Base-by-base conservation (phyloP, 2,113 vertebrate genomes). In the Pithys albifrons region DNA sequence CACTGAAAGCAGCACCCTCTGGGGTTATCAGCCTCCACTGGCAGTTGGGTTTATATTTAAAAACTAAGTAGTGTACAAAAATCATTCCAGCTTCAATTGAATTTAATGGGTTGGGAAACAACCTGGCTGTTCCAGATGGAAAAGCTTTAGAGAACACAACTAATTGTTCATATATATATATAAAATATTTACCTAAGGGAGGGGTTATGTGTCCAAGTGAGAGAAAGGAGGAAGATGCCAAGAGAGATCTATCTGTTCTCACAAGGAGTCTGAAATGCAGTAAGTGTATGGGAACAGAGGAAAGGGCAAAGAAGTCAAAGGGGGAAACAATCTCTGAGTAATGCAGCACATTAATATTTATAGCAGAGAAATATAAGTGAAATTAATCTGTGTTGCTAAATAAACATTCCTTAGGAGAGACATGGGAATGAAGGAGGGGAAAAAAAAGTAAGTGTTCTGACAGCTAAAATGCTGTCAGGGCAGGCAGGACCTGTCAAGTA, bases 401-500 rank as follows among this genome's bases (percentile, higher is more conserved):
- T 67, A 95, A 91, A 88, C 51, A 51, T 39, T 91, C 35, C 35
- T 90, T 65, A 80, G 43, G 46, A 92, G 52, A 93, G 67, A 59
- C 65, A 71, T 9, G 33, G 59, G 71, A 92, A 92, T 52, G 58
- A 92, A 78, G 66, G 54, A 55, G 9, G 25, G 27, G 7, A 3
- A 2, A 10, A 23, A 39, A 29, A 72, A 25, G 4, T 24, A 76
- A 78, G 48, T 46, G 58, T 89, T 89, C 81, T 94, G 93, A 91
- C 88, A 95, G 85, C 78, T 89, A 58, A 96, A 95, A 95, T 80
- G 93, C 88, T 93, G 83, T 31, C 8, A 1, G 95, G 91, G 92
- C 95, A 94, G 94, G 92, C 95, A 88, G 83, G 92, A 93, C 95
- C 85, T 94, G 93, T 91, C 95, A 96, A 89, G 94, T 85, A 95